Evolutionary conservation across 2,888 invertebrate species (phyloP), one percentile per base, ranked within the genome.

Genomic region (Allolobophora icterica): DNA sequence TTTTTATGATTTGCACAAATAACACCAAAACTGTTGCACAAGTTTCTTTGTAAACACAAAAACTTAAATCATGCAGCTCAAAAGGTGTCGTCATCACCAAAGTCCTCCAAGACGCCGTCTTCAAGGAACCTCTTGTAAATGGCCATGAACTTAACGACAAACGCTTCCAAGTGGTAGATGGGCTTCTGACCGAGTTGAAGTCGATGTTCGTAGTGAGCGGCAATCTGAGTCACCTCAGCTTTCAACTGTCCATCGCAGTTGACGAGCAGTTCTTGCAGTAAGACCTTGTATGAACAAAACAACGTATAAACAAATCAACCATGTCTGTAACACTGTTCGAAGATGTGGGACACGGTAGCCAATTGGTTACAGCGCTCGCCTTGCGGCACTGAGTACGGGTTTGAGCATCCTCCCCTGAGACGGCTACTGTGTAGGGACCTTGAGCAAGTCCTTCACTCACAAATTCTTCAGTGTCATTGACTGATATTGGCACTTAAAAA

Each of bases 101-200:
- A 91, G 45, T 83, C 90, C 30, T 95, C 94, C 6, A 94, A 94
- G 90, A 95, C 94, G 42, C 94, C 94, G 94, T 97, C 97, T 94
- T 97, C 97, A 95, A 98, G 96, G 95, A 97, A 98, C 94, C 97
- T 97, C 94, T 98, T 98, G 95, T 98, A 99, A 93, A 98, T 97
- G 71, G 97, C 97, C 99, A 99, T 99, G 95, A 99, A 99, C 94
- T 97, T 97, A 0, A 98, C 98, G 90, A 99, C 97, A 96, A 99
- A 99, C 5, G 99, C 99, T 96, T 99, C 99, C 91, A 99, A 96
- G 95, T 99, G 99, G 94, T 98, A 99, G 94, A 99, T 99, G 38
- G 97, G 97, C 95, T 99, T 99, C 94, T 97, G 98, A 34, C 99
- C 99, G 91, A 97, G 96, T 94, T 97, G 97, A 96, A 99, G 97